Base-by-base conservation (phyloP, 2,888 invertebrate genomes). In the Acrobasis consociella region DNA sequence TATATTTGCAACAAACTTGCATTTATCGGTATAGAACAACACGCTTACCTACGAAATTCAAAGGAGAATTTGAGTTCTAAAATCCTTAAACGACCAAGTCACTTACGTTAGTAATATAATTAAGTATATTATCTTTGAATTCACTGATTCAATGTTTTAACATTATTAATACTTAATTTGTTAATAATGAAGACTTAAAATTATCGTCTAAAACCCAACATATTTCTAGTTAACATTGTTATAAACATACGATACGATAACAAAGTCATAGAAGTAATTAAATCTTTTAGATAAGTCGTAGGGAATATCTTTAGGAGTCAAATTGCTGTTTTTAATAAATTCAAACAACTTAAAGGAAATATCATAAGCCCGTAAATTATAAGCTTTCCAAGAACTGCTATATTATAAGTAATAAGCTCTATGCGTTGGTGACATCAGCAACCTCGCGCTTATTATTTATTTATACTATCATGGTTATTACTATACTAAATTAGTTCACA, bases 391-490 rank as follows among this genome's bases (percentile, higher is more conserved):
- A 52, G 31, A 52, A 52, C 17, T 9, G 51, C 51, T 16, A 51
- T 51, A 51, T 2, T 22, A 22, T 22, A 22, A 22, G 8, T 31
- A 7, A 52, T 52, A 52, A 52, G 52, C 52, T 52, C 52, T 52
- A 11, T 22, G 31, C 8, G 52, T 13, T 11, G 22, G 31, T 52
- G 52, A 52, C 52, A 52, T 52, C 52, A 52, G 22, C 52, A 52
- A 31, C 52, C 52, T 52, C 31, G 52, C 17, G 22, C 7, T 5
- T 46, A 46, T 46, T 46, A 10, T 46, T 46, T 46, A 46, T 46
- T 46, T 46, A 46, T 46, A n/a, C 46, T 5, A 42, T 46, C n/a
- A 13, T 13, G 46, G n/a, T 13, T 46, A 46, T n/a, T 46, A 46
- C 5, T 46, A 46, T 46, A 10, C n/a, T 46, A 46, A 46, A n/a